Evolutionary conservation across 2,113 vertebrate genomes (phyloP), one percentile per base, ranked within the genome.

Genomic region (Turnix velox): DNA sequence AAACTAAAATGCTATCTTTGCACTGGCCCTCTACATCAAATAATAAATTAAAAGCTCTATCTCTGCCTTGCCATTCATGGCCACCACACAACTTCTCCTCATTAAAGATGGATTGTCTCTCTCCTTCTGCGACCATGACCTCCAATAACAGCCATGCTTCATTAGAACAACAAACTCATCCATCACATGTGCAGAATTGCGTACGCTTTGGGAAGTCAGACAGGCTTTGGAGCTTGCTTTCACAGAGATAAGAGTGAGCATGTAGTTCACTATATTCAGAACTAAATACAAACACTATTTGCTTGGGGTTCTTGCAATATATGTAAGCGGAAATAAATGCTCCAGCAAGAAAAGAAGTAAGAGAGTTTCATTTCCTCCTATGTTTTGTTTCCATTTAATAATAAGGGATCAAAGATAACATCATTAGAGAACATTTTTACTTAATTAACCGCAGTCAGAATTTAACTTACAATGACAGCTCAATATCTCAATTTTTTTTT

Each of bases 91-190:
- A 92, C 62, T 79, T 74, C 43, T 58, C 71, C 79, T 88, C 79
- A 31, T 48, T 68, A 73, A 84, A 96, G 92, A 93, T 24, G 63
- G 86, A 94, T 76, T 73, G 59, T 10, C 1, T 71, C 57, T 87
- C 65, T 52, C 48, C 58, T 68, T 19, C 43, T 37, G 33, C 39
- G 81, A 87, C 66, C 78, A 87, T 3, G 5, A 87, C 84, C 92
- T 95, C 88, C 92, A 94, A 73, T 67, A 84, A 61, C 74, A 79
- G 74, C 37, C 58, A 87, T 27, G 33, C 62, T 92, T 82, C 75
- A 76, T 84, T 68, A 91, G 48, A 89, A 72, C 62, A 76, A 73
- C 1, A 0, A 90, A 73, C 20, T 13, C 66, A 89, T 94, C 82
- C 90, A 94, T 94, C 80, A 86, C 51, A 43, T 0, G 1, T 12